A percentile compares a stretch with the other conserved stretches of the same genome.
Conservation (phyloP, 2,888 invertebrate species). For the Hirtodrosophila histrioides region DNA sequence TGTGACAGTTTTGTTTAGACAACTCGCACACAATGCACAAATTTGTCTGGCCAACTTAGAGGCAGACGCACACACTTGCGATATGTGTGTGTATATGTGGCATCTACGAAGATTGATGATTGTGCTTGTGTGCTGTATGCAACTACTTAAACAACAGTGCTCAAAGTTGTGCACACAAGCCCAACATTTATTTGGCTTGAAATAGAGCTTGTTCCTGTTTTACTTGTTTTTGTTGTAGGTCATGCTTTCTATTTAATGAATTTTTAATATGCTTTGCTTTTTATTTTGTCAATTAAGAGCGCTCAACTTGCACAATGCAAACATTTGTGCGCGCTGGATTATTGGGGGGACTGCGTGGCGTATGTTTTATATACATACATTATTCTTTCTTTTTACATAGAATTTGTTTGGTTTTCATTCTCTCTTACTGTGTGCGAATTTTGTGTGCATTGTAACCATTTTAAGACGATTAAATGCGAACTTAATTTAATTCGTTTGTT, state of each 20-base stretch:
- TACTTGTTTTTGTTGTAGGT: slow-evolving; percentile 10
- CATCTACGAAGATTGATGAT: slow-evolving; percentile 71
- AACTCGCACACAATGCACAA: slow-evolving; percentile 46
- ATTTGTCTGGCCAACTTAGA: slow-evolving; percentile 55
- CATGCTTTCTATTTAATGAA: slow-evolving; percentile 72
- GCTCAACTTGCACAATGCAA: slow-evolving; percentile 38
- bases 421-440: background rate
- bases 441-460: slow-evolving; percentile 13
- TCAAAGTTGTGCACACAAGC: slow-evolving; percentile 21
- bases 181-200: slow-evolving; percentile 57
- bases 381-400: slow-evolving; percentile 11
- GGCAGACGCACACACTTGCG: slow-evolving; percentile 6
- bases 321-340: slow-evolving; percentile 33
- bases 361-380: slow-evolving; percentile 39
- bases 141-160: slow-evolving; percentile 52
- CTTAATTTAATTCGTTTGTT: slow-evolving; percentile 12
- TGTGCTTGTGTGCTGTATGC: slow-evolving; percentile 47
- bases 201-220: slow-evolving; percentile 18
- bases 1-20: slow-evolving; percentile 45
- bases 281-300: slow-evolving; percentile 56
- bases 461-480: slow-evolving; percentile 45
- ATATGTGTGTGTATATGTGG: slow-evolving; percentile 34
- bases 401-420: slow-evolving; percentile 8
- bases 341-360: slow-evolving; percentile 37
- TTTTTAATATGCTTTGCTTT: slow-evolving; percentile 65